These are phyloP conservation scores for Poeciliopsis retropinna DNA, from an alignment of 2,113 vertebrate species.

Conservation along the genomic window DNA sequence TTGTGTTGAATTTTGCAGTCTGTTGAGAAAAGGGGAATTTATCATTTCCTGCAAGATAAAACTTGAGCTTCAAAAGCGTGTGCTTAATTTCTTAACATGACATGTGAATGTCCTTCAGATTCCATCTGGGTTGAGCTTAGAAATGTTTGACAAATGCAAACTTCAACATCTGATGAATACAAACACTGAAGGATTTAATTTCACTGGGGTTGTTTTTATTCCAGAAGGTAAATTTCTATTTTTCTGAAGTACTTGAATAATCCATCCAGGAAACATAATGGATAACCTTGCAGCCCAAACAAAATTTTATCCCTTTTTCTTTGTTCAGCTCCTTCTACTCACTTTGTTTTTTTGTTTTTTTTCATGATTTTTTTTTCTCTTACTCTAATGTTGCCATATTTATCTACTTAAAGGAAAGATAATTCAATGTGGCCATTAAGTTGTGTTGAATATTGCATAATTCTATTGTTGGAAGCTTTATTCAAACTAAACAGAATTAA, in stretches of 20 bases:
- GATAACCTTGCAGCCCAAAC: constrained; percentile 48
- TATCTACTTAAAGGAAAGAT: constrained; percentile 35
- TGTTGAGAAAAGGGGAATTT: not conserved
- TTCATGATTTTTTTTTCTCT: constrained; percentile 11
- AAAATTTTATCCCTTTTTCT: constrained; percentile 27
- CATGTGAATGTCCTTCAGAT: not conserved
- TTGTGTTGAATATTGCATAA: constrained; percentile 21
- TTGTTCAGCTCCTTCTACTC: constrained; percentile 36
- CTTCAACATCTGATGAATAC: constrained; percentile 24
- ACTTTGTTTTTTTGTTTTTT: not conserved
- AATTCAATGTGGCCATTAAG: constrained; percentile 48
- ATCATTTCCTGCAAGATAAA: not conserved
- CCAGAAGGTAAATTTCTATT: constrained; percentile 12
- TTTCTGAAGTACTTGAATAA: constrained; percentile 25
- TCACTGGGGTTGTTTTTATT: constrained; percentile 32
- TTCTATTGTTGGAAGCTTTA: constrained; percentile 34
- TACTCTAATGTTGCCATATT: constrained; percentile 39
- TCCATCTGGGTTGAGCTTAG: not conserved
- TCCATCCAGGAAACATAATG: constrained; percentile 32
- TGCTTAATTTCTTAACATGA: not conserved
- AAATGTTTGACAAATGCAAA: constrained; percentile 13
- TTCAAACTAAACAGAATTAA: not conserved
- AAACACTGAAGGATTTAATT: constrained; percentile 30
- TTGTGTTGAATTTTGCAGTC: not conserved
- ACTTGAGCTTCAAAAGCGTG: not conserved